These are phyloP conservation scores for Zosterops japonicus DNA, from an alignment of 2,113 vertebrate species.

Conservation along the genomic window DNA sequence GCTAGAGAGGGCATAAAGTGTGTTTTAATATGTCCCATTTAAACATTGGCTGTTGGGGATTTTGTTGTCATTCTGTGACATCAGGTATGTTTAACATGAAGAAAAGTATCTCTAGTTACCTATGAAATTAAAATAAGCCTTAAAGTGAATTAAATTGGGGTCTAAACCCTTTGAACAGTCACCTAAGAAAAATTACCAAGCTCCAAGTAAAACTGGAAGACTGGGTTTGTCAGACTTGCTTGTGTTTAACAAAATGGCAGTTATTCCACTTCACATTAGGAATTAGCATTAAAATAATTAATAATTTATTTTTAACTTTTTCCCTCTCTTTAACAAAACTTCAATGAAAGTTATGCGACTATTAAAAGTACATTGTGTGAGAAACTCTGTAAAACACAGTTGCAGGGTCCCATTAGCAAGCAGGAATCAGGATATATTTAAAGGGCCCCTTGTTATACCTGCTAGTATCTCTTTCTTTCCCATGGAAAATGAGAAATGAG, in stretches of 20 bases:
- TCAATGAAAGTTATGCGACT: background rate
- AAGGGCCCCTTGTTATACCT: constrained; percentile 39
- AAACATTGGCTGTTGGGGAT: background rate
- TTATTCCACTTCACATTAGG: constrained; percentile 23
- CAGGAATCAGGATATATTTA: background rate
- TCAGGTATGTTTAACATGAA: background rate
- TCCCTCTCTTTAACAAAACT: background rate
- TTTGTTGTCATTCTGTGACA: background rate
- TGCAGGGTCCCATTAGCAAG: constrained; percentile 17
- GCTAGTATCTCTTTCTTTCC: constrained; percentile 33
- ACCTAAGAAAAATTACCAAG: background rate
- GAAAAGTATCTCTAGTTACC: background rate
- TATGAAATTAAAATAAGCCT: constrained; percentile 2
- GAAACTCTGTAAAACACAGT: background rate
- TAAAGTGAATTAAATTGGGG: background rate
- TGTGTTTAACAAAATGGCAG: background rate
- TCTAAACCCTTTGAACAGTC: constrained; percentile 22
- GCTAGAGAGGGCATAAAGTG: background rate
- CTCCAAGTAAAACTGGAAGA: constrained; percentile 15
- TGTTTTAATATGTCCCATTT: background rate
- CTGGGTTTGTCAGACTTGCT: background rate
- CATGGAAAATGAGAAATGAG: constrained; percentile 44
- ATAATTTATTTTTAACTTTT: constrained; percentile 16
- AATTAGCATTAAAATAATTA: constrained; percentile 54
- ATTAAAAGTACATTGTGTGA: background rate